Base-by-base conservation (phyloP, 2,797 vertebrate genomes). In the Peromyscus nudipes region DNA sequence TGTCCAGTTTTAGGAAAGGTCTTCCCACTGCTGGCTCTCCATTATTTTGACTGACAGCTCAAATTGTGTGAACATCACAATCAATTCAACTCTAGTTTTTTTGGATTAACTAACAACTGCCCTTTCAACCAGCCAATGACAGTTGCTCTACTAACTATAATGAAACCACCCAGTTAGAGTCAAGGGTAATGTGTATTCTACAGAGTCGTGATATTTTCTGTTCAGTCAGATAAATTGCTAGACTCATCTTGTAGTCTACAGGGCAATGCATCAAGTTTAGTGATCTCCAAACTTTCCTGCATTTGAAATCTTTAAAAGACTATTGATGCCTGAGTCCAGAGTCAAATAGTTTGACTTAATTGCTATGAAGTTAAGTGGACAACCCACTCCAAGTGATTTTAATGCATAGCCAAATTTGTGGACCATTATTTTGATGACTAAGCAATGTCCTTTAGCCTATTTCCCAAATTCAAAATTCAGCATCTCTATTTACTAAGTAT, bases 11-110 rank as follows among this genome's bases (percentile, higher is more conserved):
- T 52, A 60, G 65, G 43, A 93, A 96, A 97, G 49, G 29, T 96
- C 94, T 96, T 77, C 40, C 57, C 10, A 64, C 25, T 86, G 31
- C 29, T 83, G 43, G 57, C 31, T 60, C 40, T 94, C 95, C 31
- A 80, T 97, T 96, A 93, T 92, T 97, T 97, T 97, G 89, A 97
- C 80, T 95, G 89, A 91, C 92, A 96, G 67, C 93, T 60, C 69
- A 94, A 89, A 95, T 71, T 64, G 64, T 90, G 87, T 95, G 87
- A 92, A 82, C 84, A 91, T 76, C 49, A 96, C 89, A 93, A 96
- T 88, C 77, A 95, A 82, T 91, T 94, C 92, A 88, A 69, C 55
- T 88, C 10, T 37, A 71, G 55, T 16, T 86, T 86, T 84, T 83
- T 40, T 49, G 8, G 52, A 82, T 94, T 91, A 96, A 87, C 79